Evolutionary conservation across 2,888 invertebrate genomes (phyloP).

Genomic region (Dysmachus trigonus): DNA sequence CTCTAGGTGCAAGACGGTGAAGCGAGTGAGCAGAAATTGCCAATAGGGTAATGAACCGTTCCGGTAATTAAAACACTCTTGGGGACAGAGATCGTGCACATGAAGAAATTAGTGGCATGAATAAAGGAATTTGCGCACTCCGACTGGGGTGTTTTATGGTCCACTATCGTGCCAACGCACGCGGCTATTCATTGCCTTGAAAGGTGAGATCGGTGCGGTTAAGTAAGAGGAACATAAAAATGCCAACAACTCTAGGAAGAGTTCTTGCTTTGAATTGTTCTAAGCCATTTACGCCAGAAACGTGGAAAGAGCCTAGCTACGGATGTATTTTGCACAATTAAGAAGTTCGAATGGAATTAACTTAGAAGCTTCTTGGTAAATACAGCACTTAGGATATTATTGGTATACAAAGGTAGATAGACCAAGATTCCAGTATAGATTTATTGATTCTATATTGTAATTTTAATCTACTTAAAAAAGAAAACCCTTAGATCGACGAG

Average conservation of each 20-base stretch:
- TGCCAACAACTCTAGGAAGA: constrained; percentile 1
- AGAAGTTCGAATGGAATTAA: not conserved
- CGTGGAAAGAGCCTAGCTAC: not conserved
- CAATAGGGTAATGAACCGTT: constrained; percentile 42
- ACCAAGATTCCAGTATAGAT: no score
- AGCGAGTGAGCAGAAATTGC: not conserved
- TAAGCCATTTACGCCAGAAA: not conserved
- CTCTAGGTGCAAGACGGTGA: constrained; percentile 12
- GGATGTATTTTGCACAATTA: not conserved
- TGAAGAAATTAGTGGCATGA: constrained; percentile 33
- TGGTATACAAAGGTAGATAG: no score
- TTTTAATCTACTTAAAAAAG: no score
- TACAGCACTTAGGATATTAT: not conserved
- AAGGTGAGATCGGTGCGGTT: constrained; percentile 29
- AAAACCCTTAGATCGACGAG: no score
- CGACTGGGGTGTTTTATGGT: constrained; percentile 33
- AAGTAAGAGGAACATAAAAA: constrained; percentile 3
- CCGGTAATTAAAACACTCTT: constrained; percentile 36
- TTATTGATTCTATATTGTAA: no score
- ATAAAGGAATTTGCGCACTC: constrained; percentile 3
- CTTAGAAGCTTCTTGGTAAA: not conserved
- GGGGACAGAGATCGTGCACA: constrained; percentile 30
- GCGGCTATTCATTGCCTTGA: constrained; percentile 5
- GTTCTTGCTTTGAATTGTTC: not conserved
- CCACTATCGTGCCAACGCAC: not conserved